Evolutionary conservation across 2,113 vertebrate species (phyloP).

Genomic region (Ifrita kowaldi): DNA sequence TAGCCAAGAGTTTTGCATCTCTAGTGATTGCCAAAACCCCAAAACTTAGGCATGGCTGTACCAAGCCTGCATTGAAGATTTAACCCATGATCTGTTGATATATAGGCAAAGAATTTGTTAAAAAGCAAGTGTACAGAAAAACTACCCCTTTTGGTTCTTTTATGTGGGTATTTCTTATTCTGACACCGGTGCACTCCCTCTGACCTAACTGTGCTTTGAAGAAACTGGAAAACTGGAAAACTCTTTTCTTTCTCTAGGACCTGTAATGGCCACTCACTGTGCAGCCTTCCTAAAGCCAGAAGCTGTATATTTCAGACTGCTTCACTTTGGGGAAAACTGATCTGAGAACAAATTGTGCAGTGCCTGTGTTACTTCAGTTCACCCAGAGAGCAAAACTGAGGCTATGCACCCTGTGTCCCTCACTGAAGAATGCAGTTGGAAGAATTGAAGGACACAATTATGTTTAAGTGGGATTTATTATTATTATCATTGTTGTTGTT

Average conservation of each 20-base stretch:
- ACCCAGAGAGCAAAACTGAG: not conserved
- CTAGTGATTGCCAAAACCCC: not conserved
- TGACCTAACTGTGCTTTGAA: rapidly evolving
- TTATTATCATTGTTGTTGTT: rapidly evolving
- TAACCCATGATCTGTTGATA: not conserved
- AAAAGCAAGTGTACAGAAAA: not conserved
- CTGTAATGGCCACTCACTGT: not conserved
- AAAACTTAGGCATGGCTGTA: not conserved
- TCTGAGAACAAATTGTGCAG: not conserved
- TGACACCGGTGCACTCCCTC: not conserved
- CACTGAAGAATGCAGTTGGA: not conserved
- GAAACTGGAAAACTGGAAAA: not conserved
- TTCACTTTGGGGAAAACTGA: not conserved
- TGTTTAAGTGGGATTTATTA: not conserved
- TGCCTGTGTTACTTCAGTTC: not conserved
- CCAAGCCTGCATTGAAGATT: not conserved
- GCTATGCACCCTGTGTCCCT: not conserved
- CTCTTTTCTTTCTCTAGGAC: not conserved
- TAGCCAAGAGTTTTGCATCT: not conserved
- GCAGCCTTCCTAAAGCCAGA: not conserved
- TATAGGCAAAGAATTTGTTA: not conserved
- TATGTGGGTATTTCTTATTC: not conserved
- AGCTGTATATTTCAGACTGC: not conserved
- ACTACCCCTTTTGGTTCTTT: not conserved
- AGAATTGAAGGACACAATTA: not conserved